Evolutionary conservation across 1,140 invertebrate genomes (phyloP).

Genomic region (Dendrolimus punctatus): DNA sequence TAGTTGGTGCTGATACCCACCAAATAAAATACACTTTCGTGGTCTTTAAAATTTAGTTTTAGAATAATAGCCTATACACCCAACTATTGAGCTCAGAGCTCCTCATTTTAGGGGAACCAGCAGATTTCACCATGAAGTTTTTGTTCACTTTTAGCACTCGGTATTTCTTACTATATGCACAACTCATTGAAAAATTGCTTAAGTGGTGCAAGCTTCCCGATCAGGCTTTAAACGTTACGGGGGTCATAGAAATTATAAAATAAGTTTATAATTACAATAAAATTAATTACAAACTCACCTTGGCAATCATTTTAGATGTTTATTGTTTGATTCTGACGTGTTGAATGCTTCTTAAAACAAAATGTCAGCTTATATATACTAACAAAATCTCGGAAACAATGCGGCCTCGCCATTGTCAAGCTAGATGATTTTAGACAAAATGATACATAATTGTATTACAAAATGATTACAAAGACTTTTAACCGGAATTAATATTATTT

Average conservation of each 20-base stretch:
- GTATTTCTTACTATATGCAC: too few species aligned
- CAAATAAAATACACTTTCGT: too few species aligned
- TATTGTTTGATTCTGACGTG: constrained; percentile 17
- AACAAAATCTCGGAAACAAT: constrained; percentile 28
- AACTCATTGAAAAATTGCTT: too few species aligned
- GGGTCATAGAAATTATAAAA: neutral
- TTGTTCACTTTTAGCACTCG: too few species aligned
- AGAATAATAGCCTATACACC: too few species aligned
- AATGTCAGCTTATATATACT: constrained; percentile 35
- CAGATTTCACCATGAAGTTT: too few species aligned
- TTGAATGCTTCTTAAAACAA: constrained; percentile 25
- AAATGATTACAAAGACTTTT: constrained; percentile 17
- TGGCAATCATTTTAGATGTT: constrained; percentile 37
- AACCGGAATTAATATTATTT: constrained; percentile 19
- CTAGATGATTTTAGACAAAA: constrained; percentile 26
- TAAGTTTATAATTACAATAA: constrained; percentile 1
- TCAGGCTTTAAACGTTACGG: too few species aligned
- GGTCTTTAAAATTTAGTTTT: too few species aligned
- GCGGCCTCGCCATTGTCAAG: constrained; percentile 30
- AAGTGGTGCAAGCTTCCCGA: too few species aligned
- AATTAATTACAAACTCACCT: constrained; percentile 25
- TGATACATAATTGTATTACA: constrained; percentile 21
- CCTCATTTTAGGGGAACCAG: too few species aligned
- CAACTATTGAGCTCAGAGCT: too few species aligned
- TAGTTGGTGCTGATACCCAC: too few species aligned